These are phyloP conservation scores for Sceliomorpha sp. DNA, from an alignment of 2,888 invertebrate species.

Conservation along the genomic window DNA sequence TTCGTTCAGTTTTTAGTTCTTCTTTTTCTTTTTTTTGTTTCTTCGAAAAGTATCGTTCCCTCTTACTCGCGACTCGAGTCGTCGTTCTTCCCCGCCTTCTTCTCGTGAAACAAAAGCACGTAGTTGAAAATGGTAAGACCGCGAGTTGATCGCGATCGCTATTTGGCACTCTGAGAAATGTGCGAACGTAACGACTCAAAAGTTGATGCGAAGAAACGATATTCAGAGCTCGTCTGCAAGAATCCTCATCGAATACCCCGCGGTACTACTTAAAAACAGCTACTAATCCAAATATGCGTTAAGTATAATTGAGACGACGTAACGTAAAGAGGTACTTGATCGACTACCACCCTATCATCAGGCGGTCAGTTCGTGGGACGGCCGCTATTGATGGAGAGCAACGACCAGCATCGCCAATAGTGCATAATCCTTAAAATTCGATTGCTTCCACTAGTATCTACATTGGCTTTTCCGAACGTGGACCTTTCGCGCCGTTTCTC, in stretches of 20 bases:
- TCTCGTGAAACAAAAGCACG: not conserved
- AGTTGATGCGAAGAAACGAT: constrained; percentile 19
- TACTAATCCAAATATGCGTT: constrained; percentile 37
- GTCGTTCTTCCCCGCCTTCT: not conserved
- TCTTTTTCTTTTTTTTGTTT: not conserved
- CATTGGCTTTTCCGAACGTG: constrained; percentile 57
- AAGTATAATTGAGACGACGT: constrained; percentile 63
- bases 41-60: too few relatives aligned
- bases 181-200: constrained; percentile 51
- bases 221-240: constrained; percentile 26
- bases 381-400: constrained; percentile 77
- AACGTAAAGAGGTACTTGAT: constrained; percentile 60
- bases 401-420: constrained; percentile 80
- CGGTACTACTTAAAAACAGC: constrained; percentile 23
- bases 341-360: constrained; percentile 59
- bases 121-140: constrained; percentile 4
- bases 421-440: constrained; percentile 61
- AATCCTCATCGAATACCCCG: constrained; percentile 10
- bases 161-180: constrained; percentile 79
- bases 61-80: too few relatives aligned
- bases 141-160: constrained; percentile 51
- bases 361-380: constrained; percentile 67
- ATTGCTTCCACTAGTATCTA: constrained; percentile 62
- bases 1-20: constrained; percentile 2
- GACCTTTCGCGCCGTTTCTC: constrained; percentile 16